These are phyloP conservation scores for Drosophila jambulina DNA, from an alignment of 1,140 invertebrate genomes.

Conservation along the genomic window DNA sequence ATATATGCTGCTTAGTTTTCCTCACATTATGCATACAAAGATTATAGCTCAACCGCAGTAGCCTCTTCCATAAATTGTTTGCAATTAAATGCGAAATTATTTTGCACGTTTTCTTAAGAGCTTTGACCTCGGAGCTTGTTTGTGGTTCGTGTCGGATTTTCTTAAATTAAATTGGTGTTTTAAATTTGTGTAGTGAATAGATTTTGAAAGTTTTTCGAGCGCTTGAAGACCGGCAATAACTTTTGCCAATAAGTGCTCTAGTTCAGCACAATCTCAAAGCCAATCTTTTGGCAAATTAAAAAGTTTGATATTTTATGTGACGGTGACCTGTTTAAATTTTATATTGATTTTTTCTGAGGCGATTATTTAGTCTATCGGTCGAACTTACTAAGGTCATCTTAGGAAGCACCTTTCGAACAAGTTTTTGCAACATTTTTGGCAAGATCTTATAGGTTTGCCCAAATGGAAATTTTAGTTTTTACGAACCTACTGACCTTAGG, in stretches of 20 bases:
- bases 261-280: neutral
- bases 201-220: conserved; percentile 18
- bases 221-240: conserved; percentile 4
- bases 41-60: conserved; percentile 20
- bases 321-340: neutral
- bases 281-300: neutral
- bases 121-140: conserved; percentile 29
- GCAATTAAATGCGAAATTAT: conserved; percentile 50
- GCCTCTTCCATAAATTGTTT: conserved; percentile 37
- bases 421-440: conserved; percentile 17
- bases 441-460: conserved; percentile 3
- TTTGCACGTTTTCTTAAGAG: conserved; percentile 39
- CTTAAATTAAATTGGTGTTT: conserved; percentile 8
- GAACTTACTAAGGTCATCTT: conserved; percentile 5
- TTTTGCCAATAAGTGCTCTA: conserved; percentile 3
- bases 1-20: conserved; percentile 17
- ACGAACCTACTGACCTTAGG: conserved; percentile 9
- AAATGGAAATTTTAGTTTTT: neutral
- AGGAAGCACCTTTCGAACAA: neutral
- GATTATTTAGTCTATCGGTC: neutral
- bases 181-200: conserved; percentile 6
- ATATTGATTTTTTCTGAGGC: conserved; percentile 7
- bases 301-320: neutral
- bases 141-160: conserved; percentile 37
- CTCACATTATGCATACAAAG: conserved; percentile 17